Evolutionary conservation across 1,140 invertebrate species (phyloP), one percentile per base, ranked within the genome.

Genomic region (Lordiphosa stackelbergi): DNA sequence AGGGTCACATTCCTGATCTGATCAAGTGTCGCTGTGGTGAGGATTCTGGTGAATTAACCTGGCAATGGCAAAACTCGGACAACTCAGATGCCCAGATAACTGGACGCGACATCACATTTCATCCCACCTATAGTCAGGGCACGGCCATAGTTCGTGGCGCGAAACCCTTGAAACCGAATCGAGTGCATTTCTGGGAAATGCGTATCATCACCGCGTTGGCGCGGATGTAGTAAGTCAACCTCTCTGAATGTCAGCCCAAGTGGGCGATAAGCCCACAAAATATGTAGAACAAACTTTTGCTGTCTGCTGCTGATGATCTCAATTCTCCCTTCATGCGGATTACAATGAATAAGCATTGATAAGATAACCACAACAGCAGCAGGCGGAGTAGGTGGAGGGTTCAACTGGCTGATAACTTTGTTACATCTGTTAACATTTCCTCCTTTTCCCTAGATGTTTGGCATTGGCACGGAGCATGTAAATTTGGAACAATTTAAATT

Each of bases 101-200:
- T 9, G 79, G 58, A 31, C 46, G 56, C 19, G 77, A 87, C 53
- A 73, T 87, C 7, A 66, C 74, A n/a, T 95, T 95, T 83, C 93
- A 95, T 88, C 91, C 91, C 3, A 89, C 90, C 34, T 92, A 91
- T 74, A 95, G 93, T 75, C 90, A 89, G 66, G 94, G 94, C 4
- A 95, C 94, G 13, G 91, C 92, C 4, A 92, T 91, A 22, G 90
- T 94, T 2, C 85, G 92, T 16, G 94, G 94, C 2, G 89, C 89
- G 36, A 87, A 85, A 22, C 78, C 89, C 0, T 89, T 95, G 56
- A 73, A 88, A 10, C 88, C 89, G 40, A 91, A 90, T 53, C 88
- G 88, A 66, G 92, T 95, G 74, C 91, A 95, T 88, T 95, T 92
- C 84, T 95, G 94, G 94, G 94, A 95, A 85, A 89, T 95, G 38